phyloP scores from a whole-genome alignment of 2,113 vertebrate species.

The Mormyrus iriodes region DNA sequence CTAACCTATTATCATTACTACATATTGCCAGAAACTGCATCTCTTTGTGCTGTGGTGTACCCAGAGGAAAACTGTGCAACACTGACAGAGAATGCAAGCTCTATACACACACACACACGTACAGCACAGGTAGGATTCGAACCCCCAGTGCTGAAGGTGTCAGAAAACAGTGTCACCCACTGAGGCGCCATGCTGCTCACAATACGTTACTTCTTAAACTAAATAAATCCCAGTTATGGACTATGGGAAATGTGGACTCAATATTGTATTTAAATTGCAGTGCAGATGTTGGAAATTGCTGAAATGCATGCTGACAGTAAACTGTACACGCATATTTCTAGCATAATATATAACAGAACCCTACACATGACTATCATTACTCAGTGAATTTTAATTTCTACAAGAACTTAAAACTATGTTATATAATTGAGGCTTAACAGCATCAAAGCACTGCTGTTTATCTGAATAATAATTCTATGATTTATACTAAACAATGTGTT shows the following conservation, averaged over 20 bases:
- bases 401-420: slow-evolving; percentile 4
- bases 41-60: background rate
- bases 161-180: background rate
- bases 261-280: slow-evolving; percentile 3
- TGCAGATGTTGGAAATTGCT: background rate
- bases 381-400: background rate
- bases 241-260: background rate
- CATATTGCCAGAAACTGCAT: background rate
- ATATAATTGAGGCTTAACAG: background rate
- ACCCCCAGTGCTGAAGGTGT: background rate
- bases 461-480: background rate
- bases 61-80: background rate
- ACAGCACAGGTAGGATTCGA: background rate
- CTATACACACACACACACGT: background rate
- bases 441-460: slow-evolving; percentile 11
- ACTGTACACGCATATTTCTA: background rate
- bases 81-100: background rate
- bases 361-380: background rate
- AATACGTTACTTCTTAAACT: background rate
- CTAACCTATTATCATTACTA: background rate
- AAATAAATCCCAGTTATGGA: background rate
- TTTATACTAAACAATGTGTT: slow-evolving; percentile 15
- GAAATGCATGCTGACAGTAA: background rate
- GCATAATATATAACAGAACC: slow-evolving; percentile 5
- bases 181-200: background rate